Evolutionary conservation across 2,888 invertebrate species (phyloP).

Genomic region (Podotricha telesiphe): DNA sequence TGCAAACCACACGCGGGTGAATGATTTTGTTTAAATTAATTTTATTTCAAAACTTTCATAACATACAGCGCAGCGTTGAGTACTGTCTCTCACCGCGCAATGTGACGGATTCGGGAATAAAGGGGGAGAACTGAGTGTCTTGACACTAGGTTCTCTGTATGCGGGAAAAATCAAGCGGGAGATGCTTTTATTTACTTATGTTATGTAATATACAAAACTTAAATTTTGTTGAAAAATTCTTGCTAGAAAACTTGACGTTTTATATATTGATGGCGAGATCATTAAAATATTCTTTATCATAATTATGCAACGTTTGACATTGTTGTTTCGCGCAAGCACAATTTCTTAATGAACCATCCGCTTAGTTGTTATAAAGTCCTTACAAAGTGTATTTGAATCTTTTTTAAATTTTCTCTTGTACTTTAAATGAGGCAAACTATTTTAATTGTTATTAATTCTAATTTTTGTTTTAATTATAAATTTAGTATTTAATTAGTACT

Average conservation of each 20-base stretch:
- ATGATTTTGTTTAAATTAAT: no score
- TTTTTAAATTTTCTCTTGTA: not conserved
- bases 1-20: no score
- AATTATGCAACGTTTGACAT: slow-evolving; percentile 12
- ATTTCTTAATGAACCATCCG: slow-evolving; percentile 5
- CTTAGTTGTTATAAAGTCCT: not conserved
- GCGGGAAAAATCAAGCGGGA: no score
- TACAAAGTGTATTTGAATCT: not conserved
- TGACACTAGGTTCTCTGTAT: no score
- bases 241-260: not conserved
- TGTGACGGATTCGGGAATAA: no score
- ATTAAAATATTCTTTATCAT: slow-evolving; percentile 15
- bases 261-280: not conserved
- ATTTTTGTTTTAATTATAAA: no score
- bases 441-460: not conserved
- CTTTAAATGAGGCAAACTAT: not conserved
- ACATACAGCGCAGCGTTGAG: no score
- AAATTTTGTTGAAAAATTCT: not conserved
- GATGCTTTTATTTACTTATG: no score
- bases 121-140: no score
- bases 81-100: no score
- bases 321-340: not conserved
- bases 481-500: not conserved
- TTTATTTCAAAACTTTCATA: no score
- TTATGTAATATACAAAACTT: no score